These are phyloP conservation scores for Rhagoletis zephyria DNA, from an alignment of 1,140 invertebrate genomes.

Conservation along the genomic window DNA sequence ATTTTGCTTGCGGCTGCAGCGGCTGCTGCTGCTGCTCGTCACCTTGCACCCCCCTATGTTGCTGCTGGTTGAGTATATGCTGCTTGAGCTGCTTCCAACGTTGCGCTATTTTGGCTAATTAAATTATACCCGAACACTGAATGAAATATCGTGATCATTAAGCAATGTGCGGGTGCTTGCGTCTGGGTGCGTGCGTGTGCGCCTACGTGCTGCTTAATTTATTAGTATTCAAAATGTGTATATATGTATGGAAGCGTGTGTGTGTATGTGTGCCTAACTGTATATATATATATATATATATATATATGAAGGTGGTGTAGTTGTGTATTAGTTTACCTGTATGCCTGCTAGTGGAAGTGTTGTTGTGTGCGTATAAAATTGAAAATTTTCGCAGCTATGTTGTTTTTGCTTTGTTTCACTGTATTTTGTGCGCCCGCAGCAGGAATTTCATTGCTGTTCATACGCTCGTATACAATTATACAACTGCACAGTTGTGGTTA, in stretches of 20 bases:
- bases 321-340: conserved; percentile 9
- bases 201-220: too few relatives aligned
- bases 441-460: conserved; percentile 4
- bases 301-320: neutral
- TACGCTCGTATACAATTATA: neutral
- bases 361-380: conserved; percentile 41
- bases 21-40: conserved; percentile 38
- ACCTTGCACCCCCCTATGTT: conserved; percentile 51
- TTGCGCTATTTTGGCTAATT: conserved; percentile 58
- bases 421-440: neutral
- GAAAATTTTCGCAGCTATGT: conserved; percentile 24
- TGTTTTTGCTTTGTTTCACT: neutral
- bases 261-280: neutral
- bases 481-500: neutral
- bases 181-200: neutral
- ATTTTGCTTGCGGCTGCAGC: conserved; percentile 33
- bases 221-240: neutral
- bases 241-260: conserved; percentile 18
- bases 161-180: neutral
- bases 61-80: conserved; percentile 56
- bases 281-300: neutral
- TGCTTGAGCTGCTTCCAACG: conserved; percentile 57
- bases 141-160: conserved; percentile 37
- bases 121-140: conserved; percentile 48
- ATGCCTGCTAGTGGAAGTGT: neutral